Evolutionary conservation across 2,888 invertebrate genomes (phyloP).

Genomic region (Myopa tessellatipennis): DNA sequence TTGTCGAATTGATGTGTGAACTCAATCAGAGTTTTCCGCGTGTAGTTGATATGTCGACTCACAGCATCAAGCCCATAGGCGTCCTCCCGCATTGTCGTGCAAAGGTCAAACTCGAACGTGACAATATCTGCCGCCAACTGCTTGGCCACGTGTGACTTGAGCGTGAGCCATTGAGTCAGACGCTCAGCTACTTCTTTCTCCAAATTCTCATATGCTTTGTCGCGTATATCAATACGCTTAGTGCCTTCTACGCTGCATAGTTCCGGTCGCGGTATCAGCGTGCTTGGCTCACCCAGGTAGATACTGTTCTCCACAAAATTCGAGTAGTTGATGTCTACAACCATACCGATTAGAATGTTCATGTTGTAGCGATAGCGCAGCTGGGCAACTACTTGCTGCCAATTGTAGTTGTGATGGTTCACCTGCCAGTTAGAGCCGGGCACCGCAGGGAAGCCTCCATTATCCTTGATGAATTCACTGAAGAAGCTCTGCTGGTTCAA

Average conservation of each 20-base stretch:
- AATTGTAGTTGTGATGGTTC: slow-evolving; percentile 58
- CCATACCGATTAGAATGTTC: slow-evolving; percentile 62
- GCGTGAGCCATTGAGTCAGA: slow-evolving; percentile 58
- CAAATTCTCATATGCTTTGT: slow-evolving; percentile 51
- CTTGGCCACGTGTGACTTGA: slow-evolving; percentile 52
- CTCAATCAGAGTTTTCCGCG: slow-evolving; percentile 54
- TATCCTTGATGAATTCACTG: slow-evolving; percentile 56
- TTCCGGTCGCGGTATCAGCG: slow-evolving; percentile 53
- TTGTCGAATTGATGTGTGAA: slow-evolving; percentile 50
- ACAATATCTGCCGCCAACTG: slow-evolving; percentile 58
- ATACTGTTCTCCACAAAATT: slow-evolving; percentile 59
- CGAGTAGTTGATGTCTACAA: slow-evolving; percentile 57
- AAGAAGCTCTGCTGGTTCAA: slow-evolving; percentile 55
- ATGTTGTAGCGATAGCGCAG: slow-evolving; percentile 57
- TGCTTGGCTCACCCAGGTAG: slow-evolving; percentile 59
- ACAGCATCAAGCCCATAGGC: slow-evolving; percentile 12
- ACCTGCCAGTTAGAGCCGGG: slow-evolving; percentile 60
- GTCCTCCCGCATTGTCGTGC: slow-evolving; percentile 51
- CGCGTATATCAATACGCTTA: slow-evolving; percentile 50
- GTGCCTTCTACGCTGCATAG: slow-evolving; percentile 52
- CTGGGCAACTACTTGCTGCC: slow-evolving; percentile 55
- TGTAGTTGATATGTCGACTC: slow-evolving; percentile 47
- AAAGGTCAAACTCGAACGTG: slow-evolving; percentile 59
- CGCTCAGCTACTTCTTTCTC: slow-evolving; percentile 55
- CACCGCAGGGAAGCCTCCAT: slow-evolving; percentile 63